Base-by-base conservation (phyloP, 2,797 vertebrate genomes). In the Myioborus miniatus region DNA sequence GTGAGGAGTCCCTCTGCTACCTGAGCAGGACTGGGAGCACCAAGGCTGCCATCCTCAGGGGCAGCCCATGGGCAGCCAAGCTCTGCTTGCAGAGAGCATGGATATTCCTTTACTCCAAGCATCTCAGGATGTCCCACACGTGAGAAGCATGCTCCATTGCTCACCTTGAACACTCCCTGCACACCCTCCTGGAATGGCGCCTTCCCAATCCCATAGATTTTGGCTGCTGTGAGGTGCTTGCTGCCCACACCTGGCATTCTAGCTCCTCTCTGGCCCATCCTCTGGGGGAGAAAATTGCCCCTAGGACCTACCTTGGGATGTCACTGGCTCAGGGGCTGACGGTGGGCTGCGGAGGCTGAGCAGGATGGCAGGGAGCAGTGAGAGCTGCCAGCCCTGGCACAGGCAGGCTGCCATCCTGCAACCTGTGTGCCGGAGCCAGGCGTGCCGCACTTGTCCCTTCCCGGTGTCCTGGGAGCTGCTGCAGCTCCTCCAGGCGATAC, bases 301-400 rank as follows among this genome's bases (percentile, higher is more conserved):
- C 49, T 63, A 36, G 46, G 30, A 56, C 97, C 39, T 98, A 99
- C 99, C 98, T 98, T 98, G 96, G 85, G 96, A 93, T 82, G 98
- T 97, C 87, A 98, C 93, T 7, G 78, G 90, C 94, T 52, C 74
- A 8, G 93, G 82, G 43, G 93, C 76, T 12, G 89, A 78, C 1
- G 88, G 86, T 58, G 95, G 97, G 69, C 84, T 92, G 46, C 1
- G 3, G 77, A 98, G 65, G 85, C 78, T 77, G 49, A 97, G 43
- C 41, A 98, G 80, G 55, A 97, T 17, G 6, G 93, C 80, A 67
- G 79, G 50, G 88, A 96, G 89, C 87, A 97, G 82, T 0, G 30
- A 47, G 19, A 91, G 83, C 87, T 95, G 92, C 72, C 87, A 92
- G 69, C 50, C 41, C 55, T 7, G 16, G 76, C 8, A 11, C 78